Percentiles rank a stretch among this genome's conserved stretches.
Conservation (phyloP, 2,888 invertebrate species). For the Amaurobius ferox region DNA sequence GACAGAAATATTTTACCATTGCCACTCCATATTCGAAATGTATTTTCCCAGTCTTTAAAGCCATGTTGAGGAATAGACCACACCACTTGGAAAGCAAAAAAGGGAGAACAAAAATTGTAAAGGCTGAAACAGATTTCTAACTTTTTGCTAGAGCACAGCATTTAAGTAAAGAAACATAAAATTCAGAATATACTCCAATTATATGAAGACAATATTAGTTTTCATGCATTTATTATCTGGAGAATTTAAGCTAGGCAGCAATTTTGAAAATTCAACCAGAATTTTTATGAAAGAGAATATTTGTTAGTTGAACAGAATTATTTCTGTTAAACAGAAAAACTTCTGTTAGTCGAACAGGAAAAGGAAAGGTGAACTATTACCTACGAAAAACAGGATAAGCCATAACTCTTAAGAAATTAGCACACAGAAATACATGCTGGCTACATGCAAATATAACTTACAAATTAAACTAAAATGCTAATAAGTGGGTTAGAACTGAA, state of each 20-base stretch:
- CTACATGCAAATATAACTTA: neutral
- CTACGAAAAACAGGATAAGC: neutral
- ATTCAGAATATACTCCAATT: constrained; percentile 14
- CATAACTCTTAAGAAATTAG: neutral
- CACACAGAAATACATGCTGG: neutral
- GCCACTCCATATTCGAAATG: constrained; percentile 75
- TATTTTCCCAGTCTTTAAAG: constrained; percentile 75
- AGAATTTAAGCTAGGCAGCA: neutral
- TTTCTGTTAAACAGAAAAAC: neutral
- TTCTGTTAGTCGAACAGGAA: constrained; percentile 14
- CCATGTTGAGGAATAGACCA: constrained; percentile 75
- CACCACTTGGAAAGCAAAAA: constrained; percentile 73
- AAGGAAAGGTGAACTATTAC: neutral
- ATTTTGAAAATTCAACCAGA: too few relatives aligned
- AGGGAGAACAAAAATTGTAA: constrained; percentile 67
- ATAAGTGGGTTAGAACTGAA: neutral
- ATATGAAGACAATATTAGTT: neutral
- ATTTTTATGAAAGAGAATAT: too few relatives aligned
- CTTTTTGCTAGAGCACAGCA: constrained; percentile 42
- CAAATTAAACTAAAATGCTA: neutral
- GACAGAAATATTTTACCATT: constrained; percentile 74
- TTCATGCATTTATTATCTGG: neutral
- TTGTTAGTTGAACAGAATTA: neutral
- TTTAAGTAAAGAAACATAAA: constrained; percentile 15
- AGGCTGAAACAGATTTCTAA: constrained; percentile 45